Evolutionary conservation across 1,140 invertebrate species (phyloP).

Genomic region (Drosophila sturtevanti): DNA sequence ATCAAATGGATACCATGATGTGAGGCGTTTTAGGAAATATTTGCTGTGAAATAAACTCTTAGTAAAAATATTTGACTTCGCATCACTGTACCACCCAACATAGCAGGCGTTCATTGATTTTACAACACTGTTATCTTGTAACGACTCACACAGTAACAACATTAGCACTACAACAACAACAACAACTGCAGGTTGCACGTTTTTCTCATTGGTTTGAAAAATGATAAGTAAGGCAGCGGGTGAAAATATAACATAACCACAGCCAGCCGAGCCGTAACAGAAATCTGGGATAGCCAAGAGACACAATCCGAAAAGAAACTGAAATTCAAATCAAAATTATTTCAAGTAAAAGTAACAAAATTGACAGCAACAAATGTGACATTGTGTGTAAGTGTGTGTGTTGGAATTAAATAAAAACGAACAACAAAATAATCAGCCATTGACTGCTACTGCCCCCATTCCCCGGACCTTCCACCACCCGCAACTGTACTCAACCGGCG

Average conservation of each 20-base stretch:
- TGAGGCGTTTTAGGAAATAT: too few relatives aligned
- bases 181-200: conserved; percentile 66
- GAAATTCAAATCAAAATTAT: conserved; percentile 45
- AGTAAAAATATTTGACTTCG: not conserved
- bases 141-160: conserved; percentile 20
- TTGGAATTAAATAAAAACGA: conserved; percentile 42
- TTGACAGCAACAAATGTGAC: conserved; percentile 54
- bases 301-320: not conserved
- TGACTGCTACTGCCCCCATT: not conserved
- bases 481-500: conserved; percentile 14
- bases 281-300: conserved; percentile 20
- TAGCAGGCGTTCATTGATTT: conserved; percentile 1
- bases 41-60: not conserved
- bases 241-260: conserved; percentile 34
- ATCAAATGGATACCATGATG: too few relatives aligned
- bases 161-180: conserved; percentile 39
- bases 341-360: conserved; percentile 32
- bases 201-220: conserved; percentile 46
- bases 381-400: conserved; percentile 34
- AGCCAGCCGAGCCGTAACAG: conserved; percentile 2
- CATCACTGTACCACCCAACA: conserved; percentile 1
- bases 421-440: conserved; percentile 41
- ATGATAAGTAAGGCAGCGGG: conserved; percentile 60
- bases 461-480: conserved; percentile 22
- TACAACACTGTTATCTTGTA: conserved; percentile 27